phyloP scores from a whole-genome alignment of 53 echinoderm and acorn worm species.

The Paracentrotus lividus region DNA sequence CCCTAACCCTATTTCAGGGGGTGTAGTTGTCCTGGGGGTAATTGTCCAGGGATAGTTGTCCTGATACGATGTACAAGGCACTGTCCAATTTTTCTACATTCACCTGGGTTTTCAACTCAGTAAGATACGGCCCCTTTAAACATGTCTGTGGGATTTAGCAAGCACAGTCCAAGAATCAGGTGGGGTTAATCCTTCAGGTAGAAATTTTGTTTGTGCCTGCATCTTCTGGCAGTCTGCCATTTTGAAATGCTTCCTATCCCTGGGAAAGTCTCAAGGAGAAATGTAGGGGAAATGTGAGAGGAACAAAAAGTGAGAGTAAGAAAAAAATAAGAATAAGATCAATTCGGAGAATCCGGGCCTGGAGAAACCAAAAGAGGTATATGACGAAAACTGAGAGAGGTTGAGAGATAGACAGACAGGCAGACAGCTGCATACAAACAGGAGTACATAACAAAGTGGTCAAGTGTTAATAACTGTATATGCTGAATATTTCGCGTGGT shows the following conservation, averaged over 20 bases:
- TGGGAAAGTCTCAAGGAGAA: conserved; percentile 39
- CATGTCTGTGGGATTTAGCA: background rate
- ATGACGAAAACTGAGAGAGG: background rate
- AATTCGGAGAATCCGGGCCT: background rate
- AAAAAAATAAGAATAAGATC: background rate
- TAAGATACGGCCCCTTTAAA: no score
- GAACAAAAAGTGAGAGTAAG: background rate
- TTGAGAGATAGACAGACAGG: background rate
- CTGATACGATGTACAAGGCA: no score
- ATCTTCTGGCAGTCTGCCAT: conserved; percentile 14
- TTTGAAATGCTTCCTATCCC: conserved; percentile 19
- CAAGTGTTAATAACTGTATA: no score
- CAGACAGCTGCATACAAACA: background rate
- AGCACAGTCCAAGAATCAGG: background rate
- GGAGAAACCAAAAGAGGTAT: background rate
- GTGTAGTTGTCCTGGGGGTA: no score
- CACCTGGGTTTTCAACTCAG: no score
- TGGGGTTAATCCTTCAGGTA: background rate
- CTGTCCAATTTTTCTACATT: no score
- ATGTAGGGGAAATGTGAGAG: background rate
- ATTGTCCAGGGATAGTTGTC: no score
- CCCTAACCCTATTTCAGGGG: no score
- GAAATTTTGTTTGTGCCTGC: background rate
- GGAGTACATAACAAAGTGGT: no score
- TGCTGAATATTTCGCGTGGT: no score